Evolutionary conservation across 2,113 vertebrate species (phyloP).

Genomic region (Psilopsiagon aymara): DNA sequence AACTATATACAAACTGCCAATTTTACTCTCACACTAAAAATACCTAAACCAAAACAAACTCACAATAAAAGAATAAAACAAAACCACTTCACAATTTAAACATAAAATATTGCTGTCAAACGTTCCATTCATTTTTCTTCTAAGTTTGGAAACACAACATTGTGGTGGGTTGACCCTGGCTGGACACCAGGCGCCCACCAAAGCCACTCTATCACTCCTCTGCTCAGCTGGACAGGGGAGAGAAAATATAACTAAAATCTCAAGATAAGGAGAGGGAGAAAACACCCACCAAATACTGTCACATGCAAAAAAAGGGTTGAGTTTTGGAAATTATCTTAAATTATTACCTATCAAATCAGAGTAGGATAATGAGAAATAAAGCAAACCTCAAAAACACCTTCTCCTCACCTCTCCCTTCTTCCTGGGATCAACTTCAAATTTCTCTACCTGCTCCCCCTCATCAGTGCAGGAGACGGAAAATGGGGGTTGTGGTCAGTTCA

Average conservation of each 20-base stretch:
- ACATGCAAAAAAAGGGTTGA: not conserved
- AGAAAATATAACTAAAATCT: not conserved
- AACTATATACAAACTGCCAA: not conserved
- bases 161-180: not conserved
- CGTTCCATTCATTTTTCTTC: not conserved
- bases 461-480: rapidly evolving
- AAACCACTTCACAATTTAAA: not conserved
- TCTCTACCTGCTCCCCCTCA: not conserved
- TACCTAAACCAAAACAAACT: not conserved
- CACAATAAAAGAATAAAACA: not conserved
- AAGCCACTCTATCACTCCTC: not conserved
- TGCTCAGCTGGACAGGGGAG: not conserved
- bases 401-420: not conserved
- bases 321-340: not conserved
- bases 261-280: not conserved
- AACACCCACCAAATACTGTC: not conserved
- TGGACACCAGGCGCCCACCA: not conserved
- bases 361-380: not conserved
- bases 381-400: not conserved
- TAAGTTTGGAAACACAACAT: not conserved
- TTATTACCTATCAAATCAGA: not conserved
- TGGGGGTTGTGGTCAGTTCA: not conserved
- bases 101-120: not conserved
- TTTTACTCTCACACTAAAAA: not conserved
- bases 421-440: not conserved